A percentile compares a stretch with the other conserved stretches of the same genome.
These are phyloP conservation scores for Plutomurus gul DNA, from an alignment of 1,140 invertebrate genomes.

Conservation along the genomic window DNA sequence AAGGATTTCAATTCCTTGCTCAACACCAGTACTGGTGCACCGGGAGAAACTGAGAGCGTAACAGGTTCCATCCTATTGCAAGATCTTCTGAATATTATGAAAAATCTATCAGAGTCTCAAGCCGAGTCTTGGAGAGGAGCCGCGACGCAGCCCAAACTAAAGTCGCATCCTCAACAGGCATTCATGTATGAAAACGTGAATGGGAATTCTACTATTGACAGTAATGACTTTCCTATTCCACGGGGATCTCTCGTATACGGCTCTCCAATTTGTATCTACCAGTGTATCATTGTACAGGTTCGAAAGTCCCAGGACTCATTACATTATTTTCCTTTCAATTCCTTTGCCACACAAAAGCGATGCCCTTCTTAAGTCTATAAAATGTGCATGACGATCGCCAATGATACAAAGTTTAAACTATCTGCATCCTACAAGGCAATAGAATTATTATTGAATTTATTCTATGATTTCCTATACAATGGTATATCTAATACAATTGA, in stretches of 20 bases:
- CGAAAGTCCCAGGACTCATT: neutral
- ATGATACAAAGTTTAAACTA: too few relatives aligned
- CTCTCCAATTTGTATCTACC: slow-evolving; percentile 26
- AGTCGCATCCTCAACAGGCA: neutral
- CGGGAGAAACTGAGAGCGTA: neutral
- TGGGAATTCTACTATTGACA: neutral
- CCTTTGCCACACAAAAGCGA: too few relatives aligned
- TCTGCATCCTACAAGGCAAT: too few relatives aligned
- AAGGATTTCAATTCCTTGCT: neutral
- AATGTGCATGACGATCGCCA: too few relatives aligned
- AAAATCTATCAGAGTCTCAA: neutral
- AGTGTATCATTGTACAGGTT: slow-evolving; percentile 24
- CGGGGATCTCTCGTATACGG: slow-evolving; percentile 12
- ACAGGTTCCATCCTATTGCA: too few relatives aligned
- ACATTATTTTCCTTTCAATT: neutral
- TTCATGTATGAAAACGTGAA: neutral
- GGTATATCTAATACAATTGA: neutral
- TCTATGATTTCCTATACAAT: neutral
- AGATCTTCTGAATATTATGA: neutral
- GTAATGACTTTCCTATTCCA: neutral
- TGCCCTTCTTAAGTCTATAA: too few relatives aligned
- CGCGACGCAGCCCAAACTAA: neutral
- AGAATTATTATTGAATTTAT: too few relatives aligned
- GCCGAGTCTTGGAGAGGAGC: neutral
- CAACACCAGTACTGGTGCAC: neutral